Percentiles rank a stretch among this genome's conserved stretches.
phyloP scores from a whole-genome alignment of 2,797 vertebrate genomes.

The Cossypha heuglini region DNA sequence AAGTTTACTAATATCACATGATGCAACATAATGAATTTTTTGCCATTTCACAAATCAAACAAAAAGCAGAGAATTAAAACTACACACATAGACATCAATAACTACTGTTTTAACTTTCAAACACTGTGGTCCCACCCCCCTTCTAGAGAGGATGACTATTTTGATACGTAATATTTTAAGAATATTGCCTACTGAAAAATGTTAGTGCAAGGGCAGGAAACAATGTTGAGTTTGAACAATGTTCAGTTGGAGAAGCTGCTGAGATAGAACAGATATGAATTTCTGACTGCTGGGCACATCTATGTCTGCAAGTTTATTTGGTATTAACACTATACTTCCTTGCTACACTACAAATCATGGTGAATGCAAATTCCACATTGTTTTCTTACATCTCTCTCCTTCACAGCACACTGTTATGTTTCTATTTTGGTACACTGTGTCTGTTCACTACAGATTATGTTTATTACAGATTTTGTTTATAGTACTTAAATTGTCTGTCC shows the following conservation, averaged over 20 bases:
- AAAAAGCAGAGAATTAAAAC: not conserved
- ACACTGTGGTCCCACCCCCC: fast-evolving
- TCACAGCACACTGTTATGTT: not conserved
- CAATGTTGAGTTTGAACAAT: not conserved
- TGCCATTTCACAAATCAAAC: not conserved
- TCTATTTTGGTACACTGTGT: not conserved
- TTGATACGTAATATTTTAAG: not conserved
- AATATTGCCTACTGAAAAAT: not conserved
- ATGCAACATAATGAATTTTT: not conserved
- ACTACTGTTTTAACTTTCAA: not conserved
- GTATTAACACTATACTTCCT: not conserved
- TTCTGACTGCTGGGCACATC: not conserved
- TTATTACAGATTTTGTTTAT: not conserved
- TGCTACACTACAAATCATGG: not conserved
- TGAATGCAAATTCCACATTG: not conserved
- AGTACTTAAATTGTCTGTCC: not conserved
- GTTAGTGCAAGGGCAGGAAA: not conserved
- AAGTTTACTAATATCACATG: not conserved
- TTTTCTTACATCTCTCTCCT: not conserved
- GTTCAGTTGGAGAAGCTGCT: not conserved
- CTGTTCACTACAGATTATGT: not conserved
- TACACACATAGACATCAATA: not conserved
- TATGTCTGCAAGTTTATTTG: not conserved
- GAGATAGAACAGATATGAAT: fast-evolving
- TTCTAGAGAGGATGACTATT: not conserved